Base-by-base conservation (phyloP, 2,797 vertebrate species). In the Decapterus maruadsi region DNA sequence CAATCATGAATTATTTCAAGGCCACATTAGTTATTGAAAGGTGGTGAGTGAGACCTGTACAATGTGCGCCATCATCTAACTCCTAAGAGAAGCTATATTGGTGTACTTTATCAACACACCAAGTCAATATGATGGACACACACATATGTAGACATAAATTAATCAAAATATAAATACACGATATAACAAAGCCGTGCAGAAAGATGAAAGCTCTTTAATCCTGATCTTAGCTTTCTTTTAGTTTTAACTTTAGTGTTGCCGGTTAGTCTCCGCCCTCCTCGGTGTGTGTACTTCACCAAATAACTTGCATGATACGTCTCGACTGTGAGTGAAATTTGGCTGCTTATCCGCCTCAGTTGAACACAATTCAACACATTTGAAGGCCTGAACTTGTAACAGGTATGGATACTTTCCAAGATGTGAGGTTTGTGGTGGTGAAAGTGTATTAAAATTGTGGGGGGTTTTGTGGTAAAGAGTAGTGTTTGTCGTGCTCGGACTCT, bases 291-390 rank as follows among this genome's bases (percentile, higher is more conserved):
- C 87, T 92, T 93, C 85, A 92, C 87, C 90, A 86, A 94, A 94
- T 36, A 95, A 95, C 93, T 94, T 95, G 90, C 91, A 93, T 92
- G 92, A 92, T 93, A 93, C 90, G 89, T 85, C 77, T 91, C 85
- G 91, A 88, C 85, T 85, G 86, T 77, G 88, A 76, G 76, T 80
- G 75, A 85, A 83, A 78, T 85, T 90, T 89, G 83, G 78, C 79
- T 58, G 57, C 68, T 73, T 85, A 67, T 84, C 76, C 68, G 63
- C 76, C 57, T 79, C 70, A 86, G 55, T 78, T 68, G 36, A 87
- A 78, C 62, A 80, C 4, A 70, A 11, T 42, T 19, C 54, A 61
- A 20, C 63, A 62, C 29, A 81, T 50, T 22, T 46, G 50, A 50
- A 77, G 82, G 57, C 68, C 59, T 48, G 76, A 46, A 19, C 77